Conservation (phyloP, 2,888 invertebrate species). For the Lasioglossum figueresi region DNA sequence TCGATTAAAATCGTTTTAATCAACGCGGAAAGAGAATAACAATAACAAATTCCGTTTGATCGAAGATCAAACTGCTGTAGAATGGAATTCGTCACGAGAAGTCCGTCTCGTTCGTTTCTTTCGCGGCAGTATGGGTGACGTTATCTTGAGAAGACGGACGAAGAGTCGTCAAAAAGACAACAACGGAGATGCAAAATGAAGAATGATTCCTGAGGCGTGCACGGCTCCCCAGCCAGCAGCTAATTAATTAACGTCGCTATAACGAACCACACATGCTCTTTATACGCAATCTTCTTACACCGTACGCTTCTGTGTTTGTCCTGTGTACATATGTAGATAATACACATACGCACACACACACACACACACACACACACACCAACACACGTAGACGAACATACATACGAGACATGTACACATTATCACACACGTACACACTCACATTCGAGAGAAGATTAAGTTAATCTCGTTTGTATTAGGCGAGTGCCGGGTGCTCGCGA, state of each 20-base stretch:
- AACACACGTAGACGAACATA: background rate
- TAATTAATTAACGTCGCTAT: conserved; percentile 70
- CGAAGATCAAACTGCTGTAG: background rate
- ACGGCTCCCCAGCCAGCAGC: conserved; percentile 54
- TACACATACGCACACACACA: conserved; percentile 64
- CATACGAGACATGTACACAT: background rate
- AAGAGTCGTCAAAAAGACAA: background rate
- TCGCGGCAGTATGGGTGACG: background rate
- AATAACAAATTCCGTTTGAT: too few species aligned
- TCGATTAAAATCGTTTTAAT: too few species aligned
- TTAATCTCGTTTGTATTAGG: conserved; percentile 67
- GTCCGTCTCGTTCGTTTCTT: background rate
- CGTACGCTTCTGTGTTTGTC: conserved; percentile 77
- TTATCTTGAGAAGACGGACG: conserved; percentile 7
- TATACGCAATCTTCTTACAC: conserved; percentile 65
- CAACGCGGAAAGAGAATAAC: too few species aligned
- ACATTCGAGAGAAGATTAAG: conserved; percentile 72
- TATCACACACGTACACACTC: conserved; percentile 18
- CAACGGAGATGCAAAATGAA: conserved; percentile 1
- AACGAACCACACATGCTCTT: conserved; percentile 61
- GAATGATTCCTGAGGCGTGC: conserved; percentile 54
- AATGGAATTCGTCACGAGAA: background rate
- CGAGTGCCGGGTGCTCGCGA: conserved; percentile 63
- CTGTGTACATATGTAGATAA: conserved; percentile 83
- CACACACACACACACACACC: conserved; percentile 56